Conservation (phyloP, 2,888 invertebrate species). For the Achlya flavicornis region DNA sequence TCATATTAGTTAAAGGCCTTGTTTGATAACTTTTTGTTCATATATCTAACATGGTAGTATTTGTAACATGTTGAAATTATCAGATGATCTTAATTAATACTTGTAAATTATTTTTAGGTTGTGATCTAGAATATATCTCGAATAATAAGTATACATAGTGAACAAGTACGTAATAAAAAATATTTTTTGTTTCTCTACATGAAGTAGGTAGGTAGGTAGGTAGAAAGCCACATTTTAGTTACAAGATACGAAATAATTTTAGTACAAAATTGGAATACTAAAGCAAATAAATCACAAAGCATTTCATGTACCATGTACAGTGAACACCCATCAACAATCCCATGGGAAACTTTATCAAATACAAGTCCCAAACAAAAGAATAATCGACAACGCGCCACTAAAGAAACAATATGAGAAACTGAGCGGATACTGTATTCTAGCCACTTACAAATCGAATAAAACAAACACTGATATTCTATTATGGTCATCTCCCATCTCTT, state of each 20-base stretch:
- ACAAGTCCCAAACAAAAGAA: slow-evolving; percentile 32
- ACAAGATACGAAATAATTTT: neutral
- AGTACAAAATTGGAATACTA: neutral
- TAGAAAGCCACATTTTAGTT: neutral
- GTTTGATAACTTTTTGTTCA: slow-evolving; percentile 17
- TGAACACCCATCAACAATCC: neutral
- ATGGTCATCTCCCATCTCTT: slow-evolving; percentile 64
- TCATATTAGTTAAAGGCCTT: slow-evolving; percentile 43
- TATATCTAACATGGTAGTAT: slow-evolving; percentile 1
- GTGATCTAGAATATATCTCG: neutral
- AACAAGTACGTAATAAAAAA: no score
- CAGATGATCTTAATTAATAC: slow-evolving; percentile 6
- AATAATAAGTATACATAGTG: neutral
- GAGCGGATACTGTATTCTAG: slow-evolving; percentile 65
- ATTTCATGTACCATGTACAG: neutral
- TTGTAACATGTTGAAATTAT: slow-evolving; percentile 9
- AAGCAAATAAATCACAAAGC: neutral
- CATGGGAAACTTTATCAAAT: slow-evolving; percentile 10
- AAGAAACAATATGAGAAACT: slow-evolving; percentile 74
- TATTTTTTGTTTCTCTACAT: no score
- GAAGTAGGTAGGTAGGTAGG: no score
- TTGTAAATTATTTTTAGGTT: neutral
- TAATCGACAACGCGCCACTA: slow-evolving; percentile 47
- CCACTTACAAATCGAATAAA: slow-evolving; percentile 79
- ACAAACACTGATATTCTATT: slow-evolving; percentile 78